Evolutionary conservation across 2,888 invertebrate genomes (phyloP).

Genomic region (Hermaeophaga mercurialis): DNA sequence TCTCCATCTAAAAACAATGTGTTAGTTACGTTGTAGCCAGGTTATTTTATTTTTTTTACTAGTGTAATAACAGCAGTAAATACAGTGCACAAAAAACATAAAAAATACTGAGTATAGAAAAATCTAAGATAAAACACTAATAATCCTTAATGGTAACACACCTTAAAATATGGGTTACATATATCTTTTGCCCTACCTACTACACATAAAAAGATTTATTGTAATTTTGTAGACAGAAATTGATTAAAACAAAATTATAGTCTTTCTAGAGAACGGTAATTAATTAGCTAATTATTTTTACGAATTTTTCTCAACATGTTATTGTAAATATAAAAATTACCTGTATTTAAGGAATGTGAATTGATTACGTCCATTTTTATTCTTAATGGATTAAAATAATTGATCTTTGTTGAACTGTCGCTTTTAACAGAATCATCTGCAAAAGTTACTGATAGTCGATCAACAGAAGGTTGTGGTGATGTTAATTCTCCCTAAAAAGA

Average conservation of each 20-base stretch:
- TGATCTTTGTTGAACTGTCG: constrained; percentile 41
- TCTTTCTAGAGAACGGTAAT: too few relatives aligned
- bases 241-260: background rate
- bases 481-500: constrained; percentile 61
- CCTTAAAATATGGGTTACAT: constrained; percentile 4
- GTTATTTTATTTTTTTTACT: background rate
- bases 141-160: constrained; percentile 1
- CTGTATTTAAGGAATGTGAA: constrained; percentile 15
- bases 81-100: background rate
- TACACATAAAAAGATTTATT: background rate
- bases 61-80: background rate
- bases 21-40: background rate
- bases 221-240: background rate
- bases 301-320: too few relatives aligned
- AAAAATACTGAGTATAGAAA: too few relatives aligned
- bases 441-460: constrained; percentile 75
- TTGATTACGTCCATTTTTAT: constrained; percentile 46
- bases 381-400: constrained; percentile 35
- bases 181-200: constrained; percentile 6
- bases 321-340: too few relatives aligned
- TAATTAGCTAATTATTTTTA: too few relatives aligned
- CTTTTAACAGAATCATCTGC: constrained; percentile 61
- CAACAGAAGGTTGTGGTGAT: constrained; percentile 72
- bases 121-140: too few relatives aligned
- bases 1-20: constrained; percentile 48